Evolutionary conservation across 2,113 vertebrate genomes (phyloP).

Genomic region (Myiopsitta monachus): DNA sequence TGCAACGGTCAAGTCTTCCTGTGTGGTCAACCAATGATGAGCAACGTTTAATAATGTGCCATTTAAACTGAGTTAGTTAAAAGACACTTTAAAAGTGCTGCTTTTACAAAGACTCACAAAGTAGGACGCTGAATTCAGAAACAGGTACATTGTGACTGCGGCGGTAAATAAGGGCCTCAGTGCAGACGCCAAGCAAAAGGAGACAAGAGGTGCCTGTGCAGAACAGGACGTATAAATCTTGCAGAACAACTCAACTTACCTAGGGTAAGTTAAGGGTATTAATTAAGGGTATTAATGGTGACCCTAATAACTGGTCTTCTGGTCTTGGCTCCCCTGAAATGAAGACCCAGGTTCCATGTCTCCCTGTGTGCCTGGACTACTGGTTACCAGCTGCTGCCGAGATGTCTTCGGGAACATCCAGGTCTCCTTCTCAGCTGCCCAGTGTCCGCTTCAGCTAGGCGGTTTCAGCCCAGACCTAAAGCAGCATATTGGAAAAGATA

Average conservation of each 20-base stretch:
- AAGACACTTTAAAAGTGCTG: not conserved
- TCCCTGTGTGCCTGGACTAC: not conserved
- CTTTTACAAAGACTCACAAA: not conserved
- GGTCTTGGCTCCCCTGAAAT: not conserved
- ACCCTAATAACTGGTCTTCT: not conserved
- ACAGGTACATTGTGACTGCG: not conserved
- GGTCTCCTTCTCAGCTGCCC: not conserved
- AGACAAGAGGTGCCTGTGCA: not conserved
- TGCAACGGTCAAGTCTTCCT: not conserved
- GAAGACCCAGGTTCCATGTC: not conserved
- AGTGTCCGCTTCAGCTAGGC: not conserved
- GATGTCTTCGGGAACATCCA: not conserved
- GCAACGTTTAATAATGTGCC: rapidly evolving
- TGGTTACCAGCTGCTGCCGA: not conserved
- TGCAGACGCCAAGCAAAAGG: not conserved
- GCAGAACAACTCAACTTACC: not conserved
- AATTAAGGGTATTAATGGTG: not conserved
- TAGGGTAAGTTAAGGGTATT: not conserved
- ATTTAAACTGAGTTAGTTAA: not conserved
- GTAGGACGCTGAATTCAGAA: not conserved
- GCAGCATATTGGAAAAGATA: not conserved
- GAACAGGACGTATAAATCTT: not conserved
- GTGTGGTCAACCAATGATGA: not conserved
- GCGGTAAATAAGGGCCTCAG: not conserved
- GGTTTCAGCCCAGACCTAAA: not conserved